phyloP scores from a whole-genome alignment of 2,797 vertebrate genomes.

The Myiothlypis chrysogaster region DNA sequence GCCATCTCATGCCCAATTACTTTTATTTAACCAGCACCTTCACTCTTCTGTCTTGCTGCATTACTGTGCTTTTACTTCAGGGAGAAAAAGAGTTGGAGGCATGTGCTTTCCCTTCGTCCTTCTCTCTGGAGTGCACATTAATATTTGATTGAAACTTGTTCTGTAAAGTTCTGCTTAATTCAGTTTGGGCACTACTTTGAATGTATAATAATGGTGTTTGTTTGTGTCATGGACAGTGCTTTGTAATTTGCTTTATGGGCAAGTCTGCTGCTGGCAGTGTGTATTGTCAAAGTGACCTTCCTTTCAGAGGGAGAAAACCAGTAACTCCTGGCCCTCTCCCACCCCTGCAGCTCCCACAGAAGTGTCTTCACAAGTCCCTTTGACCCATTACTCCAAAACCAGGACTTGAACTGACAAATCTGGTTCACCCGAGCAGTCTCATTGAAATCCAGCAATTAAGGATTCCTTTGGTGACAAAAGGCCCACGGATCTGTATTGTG shows the following conservation, averaged over 20 bases:
- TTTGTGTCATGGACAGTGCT: not conserved
- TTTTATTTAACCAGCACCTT: not conserved
- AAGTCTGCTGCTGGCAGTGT: conserved; percentile 8
- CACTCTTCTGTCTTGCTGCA: not conserved
- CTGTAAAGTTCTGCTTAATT: conserved; percentile 43
- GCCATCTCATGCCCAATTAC: not conserved
- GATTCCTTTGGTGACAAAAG: conserved; percentile 20
- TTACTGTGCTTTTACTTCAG: not conserved
- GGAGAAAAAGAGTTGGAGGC: not conserved
- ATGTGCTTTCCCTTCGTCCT: not conserved
- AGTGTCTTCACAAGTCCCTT: not conserved
- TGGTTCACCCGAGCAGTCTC: not conserved
- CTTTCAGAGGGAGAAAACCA: not conserved
- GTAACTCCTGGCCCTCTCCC: not conserved
- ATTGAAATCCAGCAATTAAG: not conserved
- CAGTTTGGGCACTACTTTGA: conserved; percentile 19
- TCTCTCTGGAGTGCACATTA: not conserved
- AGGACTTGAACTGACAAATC: not conserved
- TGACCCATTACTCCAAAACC: conserved; percentile 7
- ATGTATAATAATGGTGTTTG: conserved; percentile 8
- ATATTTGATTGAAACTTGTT: conserved; percentile 37
- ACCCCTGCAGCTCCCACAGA: not conserved
- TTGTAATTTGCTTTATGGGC: conserved; percentile 48
- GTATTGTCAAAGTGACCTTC: conserved; percentile 31
- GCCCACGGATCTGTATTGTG: not conserved